Evolutionary conservation across 2,797 vertebrate species (phyloP).

Genomic region (Sitta carolinensis): DNA sequence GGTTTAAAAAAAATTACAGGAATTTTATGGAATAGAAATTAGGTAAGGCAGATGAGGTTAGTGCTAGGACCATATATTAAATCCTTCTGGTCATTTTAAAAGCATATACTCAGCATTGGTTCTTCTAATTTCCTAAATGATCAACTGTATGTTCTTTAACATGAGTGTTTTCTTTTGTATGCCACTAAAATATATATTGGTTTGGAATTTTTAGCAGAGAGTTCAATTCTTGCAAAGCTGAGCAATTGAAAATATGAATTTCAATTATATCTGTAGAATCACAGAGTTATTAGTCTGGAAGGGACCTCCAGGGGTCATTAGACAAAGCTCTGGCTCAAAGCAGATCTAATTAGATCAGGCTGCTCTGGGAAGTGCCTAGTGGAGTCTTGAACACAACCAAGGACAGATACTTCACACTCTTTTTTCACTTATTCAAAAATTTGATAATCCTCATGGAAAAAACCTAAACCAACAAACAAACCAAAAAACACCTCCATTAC

Average conservation of each 20-base stretch:
- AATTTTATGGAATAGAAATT: not conserved
- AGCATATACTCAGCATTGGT: fast-evolving
- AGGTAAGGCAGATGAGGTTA: not conserved
- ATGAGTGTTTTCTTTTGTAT: not conserved
- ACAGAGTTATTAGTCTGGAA: not conserved
- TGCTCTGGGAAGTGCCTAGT: fast-evolving
- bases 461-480: not conserved
- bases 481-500: not conserved
- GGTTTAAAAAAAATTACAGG: not conserved
- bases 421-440: not conserved
- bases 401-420: not conserved
- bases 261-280: not conserved
- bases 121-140: not conserved
- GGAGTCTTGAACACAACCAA: not conserved
- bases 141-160: not conserved
- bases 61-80: not conserved
- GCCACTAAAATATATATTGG: not conserved
- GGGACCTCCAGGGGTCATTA: not conserved
- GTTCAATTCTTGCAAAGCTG: not conserved
- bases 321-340: not conserved
- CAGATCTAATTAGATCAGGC: not conserved
- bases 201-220: not conserved
- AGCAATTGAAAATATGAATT: not conserved
- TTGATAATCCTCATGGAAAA: not conserved
- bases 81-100: not conserved